Base-by-base conservation (phyloP, 2,797 vertebrate species). In the Leptodon cayanensis region DNA sequence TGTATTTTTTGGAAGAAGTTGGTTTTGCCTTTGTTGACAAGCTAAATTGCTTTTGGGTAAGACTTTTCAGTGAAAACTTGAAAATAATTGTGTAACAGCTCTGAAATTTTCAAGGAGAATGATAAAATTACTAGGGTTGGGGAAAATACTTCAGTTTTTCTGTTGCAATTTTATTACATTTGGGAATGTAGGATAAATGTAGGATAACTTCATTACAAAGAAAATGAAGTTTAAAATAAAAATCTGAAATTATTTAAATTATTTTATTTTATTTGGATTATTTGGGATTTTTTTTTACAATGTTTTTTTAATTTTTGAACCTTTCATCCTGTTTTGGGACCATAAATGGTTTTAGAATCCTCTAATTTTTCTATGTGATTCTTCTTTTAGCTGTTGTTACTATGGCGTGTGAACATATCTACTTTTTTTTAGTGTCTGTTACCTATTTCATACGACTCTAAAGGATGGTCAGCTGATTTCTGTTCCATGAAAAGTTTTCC, bases 341-440 rank as follows among this genome's bases (percentile, higher is more conserved):
- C 4, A 0, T 24, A 65, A 10, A 40, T 33, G 35, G 10, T 20
- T 89, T 80, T 49, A 80, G 13, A 39, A 80, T 84, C 3, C 4
- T 25, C 15, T 8, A 47, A 1, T 3, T 67, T 86, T 81, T 66
- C 29, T 42, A 11, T 0, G 0, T 69, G 24, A 29, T 46, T 73
- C 54, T 57, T 72, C 18, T 79, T 72, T 29, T 71, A 50, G 14
- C 7, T 49, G 4, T 62, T 84, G 11, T 6, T 81, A 2, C 16
- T 63, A 4, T 70, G 9, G 9, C 13, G n/a, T 26, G 8, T 66
- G 63, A 90, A 83, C 2, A 18, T 31, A 44, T 22, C 7, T 52
- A 12, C 4, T 16, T 5, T 77, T 59, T 61, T 65, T 46, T 70
- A 62, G 8, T 49, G 11, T 54, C 29, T 35, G 5, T 58, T 62